Base-by-base conservation (phyloP, 2,888 invertebrate genomes). In the Oscheius sp. region DNA sequence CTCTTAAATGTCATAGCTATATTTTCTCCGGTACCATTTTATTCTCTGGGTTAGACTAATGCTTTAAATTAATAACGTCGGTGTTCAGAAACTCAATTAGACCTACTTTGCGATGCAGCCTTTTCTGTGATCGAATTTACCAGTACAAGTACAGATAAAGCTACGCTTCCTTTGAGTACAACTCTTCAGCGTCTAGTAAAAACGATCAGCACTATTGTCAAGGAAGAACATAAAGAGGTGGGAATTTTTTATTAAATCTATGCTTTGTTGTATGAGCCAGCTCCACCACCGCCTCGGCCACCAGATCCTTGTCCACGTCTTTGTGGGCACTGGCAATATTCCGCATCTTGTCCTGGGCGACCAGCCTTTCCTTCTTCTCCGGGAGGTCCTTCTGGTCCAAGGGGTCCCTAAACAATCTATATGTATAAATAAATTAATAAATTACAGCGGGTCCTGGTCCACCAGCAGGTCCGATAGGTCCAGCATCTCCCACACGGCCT, bases 11-110 rank as follows among this genome's bases (percentile, higher is more conserved):
- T 81, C 10, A 69, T 84, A n/a, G 72, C 80, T 3, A 58, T 80
- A 27, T 80, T 80, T 65, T 74, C 83, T 2, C 84, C 84, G 0
- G 73, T 84, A 12, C 76, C 79, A 15, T 84, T 84, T 67, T 74
- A 85, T 69, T 71, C 78, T 0, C 67, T 52, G 6, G 65, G 65
- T 65, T 34, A 20, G 5, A 12, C 1, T 15, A 6, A 10, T 12
- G 23, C 15, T 50, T 15, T 50, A 6, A n/a, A 12, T 1, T 12
- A 31, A 1, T 3, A 23, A 3, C 31, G 3, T 27, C n/a, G n/a
- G 45, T n/a, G n/a, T 55, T 55, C 67, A 73, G 73, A 69, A 8
- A 39, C 61, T 6, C 73, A 73, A 34, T 23, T 73, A 31, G 71
- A 65, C n/a, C 52, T 67, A 3, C 68, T 73, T 8, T 39, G 53